Base-by-base conservation (phyloP, 2,113 vertebrate species). In the Tetrao urogallus region DNA sequence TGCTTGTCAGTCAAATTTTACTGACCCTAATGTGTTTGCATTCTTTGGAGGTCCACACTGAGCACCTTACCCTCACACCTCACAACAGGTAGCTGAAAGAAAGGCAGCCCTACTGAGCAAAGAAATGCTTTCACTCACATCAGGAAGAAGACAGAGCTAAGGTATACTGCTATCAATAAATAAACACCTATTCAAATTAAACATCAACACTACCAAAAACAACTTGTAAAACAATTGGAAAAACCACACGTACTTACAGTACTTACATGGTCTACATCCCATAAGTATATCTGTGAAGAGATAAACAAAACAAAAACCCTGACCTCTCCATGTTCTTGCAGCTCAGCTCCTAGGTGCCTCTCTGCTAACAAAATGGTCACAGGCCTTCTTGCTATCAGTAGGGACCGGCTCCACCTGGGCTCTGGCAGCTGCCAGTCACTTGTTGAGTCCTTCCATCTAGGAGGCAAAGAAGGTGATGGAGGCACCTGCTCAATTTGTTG, bases 11-110 rank as follows among this genome's bases (percentile, higher is more conserved):
- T 13, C 5, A n/a, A 70, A n/a, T 1, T 13, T 5, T 7, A 36
- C 7, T 3, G 20, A 74, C 56, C 40, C 36, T 32, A 42, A 16
- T 14, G 36, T 52, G n/a, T 18, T 57, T 6, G 1, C 2, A n/a
- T 1, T 20, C 77, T 11, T 58, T 63, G 4, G 56, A 48, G 13
- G 36, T n/a, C 14, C 11, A 5, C 2, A 4, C 0, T 2, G 0
- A 12, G 16, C 3, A 9, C 28, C 32, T 76, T 20, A 16, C 17
- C 21, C 11, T 18, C 19, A 1, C 2, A 9, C 43, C 34, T 36
- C 30, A 0, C 7, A 73, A 38, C 43, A 34, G 34, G 3, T 0
- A 13, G 5, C 11, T 17, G 18, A 6, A 2, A 73, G 27, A 30
- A 76, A 65, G 2, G 20, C 36, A 61, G 11, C 42, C 13, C 32